Conservation (phyloP, 1,140 invertebrate genomes). For the Micrasema minimum region DNA sequence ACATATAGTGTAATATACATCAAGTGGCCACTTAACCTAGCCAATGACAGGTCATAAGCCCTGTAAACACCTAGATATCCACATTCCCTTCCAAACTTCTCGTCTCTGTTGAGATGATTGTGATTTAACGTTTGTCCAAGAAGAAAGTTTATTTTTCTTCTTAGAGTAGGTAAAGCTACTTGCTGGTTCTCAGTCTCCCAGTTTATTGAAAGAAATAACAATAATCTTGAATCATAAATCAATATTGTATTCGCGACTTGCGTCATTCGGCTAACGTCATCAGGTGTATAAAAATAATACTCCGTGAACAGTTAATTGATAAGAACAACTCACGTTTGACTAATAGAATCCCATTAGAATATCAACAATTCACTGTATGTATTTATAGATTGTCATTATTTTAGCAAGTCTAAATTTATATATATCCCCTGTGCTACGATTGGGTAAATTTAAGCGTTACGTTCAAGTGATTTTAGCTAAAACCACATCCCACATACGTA, state of each 20-base stretch:
- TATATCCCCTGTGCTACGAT: background rate
- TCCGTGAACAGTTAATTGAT: background rate
- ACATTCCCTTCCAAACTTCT: too few relatives aligned
- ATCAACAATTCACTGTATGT: background rate
- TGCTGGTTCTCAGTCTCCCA: background rate
- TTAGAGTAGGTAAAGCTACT: background rate
- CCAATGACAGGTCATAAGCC: too few relatives aligned
- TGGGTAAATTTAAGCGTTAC: background rate
- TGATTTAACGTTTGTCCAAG: too few relatives aligned
- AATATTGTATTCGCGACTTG: background rate
- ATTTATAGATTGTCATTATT: background rate
- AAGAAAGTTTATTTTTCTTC: background rate
- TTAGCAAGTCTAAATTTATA: background rate
- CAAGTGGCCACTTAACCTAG: too few relatives aligned
- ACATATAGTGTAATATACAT: too few relatives aligned
- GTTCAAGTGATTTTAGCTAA: background rate
- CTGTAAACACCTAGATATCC: too few relatives aligned
- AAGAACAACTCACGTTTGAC: background rate
- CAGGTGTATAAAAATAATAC: slow-evolving; percentile 15
- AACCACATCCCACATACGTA: background rate
- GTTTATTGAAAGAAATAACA: slow-evolving; percentile 24
- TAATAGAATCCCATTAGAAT: background rate
- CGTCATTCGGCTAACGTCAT: slow-evolving; percentile 27
- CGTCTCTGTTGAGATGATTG: too few relatives aligned
- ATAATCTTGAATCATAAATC: slow-evolving; percentile 20